A percentile compares a stretch with the other conserved stretches of the same genome.
phyloP scores from a whole-genome alignment of 2,888 invertebrate genomes.

The Subacronicta megacephala region DNA sequence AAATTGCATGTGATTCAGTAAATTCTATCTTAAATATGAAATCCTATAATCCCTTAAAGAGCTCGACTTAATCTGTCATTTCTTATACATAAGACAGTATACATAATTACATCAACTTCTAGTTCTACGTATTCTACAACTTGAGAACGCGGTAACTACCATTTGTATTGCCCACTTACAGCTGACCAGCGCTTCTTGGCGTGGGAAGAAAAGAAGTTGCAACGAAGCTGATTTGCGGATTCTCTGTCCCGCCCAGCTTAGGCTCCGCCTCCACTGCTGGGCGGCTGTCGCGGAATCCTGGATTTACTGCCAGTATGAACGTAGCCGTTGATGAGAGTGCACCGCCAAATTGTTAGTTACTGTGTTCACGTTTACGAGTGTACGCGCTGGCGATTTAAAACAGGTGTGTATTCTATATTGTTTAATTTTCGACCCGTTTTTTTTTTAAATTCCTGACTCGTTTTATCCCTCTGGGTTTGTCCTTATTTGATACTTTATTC shows the following conservation, averaged over 20 bases:
- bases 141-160: slow-evolving; percentile 61
- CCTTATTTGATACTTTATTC: no score
- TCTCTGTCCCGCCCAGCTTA: slow-evolving; percentile 75
- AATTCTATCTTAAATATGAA: no score
- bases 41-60: slow-evolving; percentile 7
- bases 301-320: slow-evolving; percentile 67
- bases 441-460: no score
- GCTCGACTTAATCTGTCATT: slow-evolving; percentile 10
- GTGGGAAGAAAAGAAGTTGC: slow-evolving; percentile 77
- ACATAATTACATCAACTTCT: slow-evolving; percentile 6
- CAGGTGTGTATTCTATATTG: slow-evolving; percentile 41
- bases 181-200: slow-evolving; percentile 66
- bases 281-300: slow-evolving; percentile 62
- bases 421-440: no score
- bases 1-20: no score
- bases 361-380: slow-evolving; percentile 56
- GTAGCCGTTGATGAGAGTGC: slow-evolving; percentile 56
- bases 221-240: slow-evolving; percentile 79
- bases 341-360: slow-evolving; percentile 35
- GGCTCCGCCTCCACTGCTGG: slow-evolving; percentile 79
- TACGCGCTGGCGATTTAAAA: slow-evolving; percentile 15
- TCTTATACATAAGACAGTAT: slow-evolving; percentile 2
- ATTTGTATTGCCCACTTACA: slow-evolving; percentile 72
- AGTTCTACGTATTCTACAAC: slow-evolving; percentile 23
- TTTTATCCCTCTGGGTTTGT: no score